These are phyloP conservation scores for Leptinotarsa texana DNA, from an alignment of 1,140 invertebrate genomes.

Conservation along the genomic window DNA sequence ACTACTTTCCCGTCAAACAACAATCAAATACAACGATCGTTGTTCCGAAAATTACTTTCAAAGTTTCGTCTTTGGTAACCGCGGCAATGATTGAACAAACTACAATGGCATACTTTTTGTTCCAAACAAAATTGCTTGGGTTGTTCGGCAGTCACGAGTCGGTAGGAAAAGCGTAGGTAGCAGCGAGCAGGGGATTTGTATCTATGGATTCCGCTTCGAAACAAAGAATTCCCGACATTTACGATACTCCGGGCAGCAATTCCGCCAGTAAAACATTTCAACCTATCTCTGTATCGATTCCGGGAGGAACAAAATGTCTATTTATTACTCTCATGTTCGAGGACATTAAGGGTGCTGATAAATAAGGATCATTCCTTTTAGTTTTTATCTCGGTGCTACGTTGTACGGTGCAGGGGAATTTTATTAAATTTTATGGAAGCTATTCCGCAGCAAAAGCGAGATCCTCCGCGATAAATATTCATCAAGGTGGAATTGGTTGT, in stretches of 20 bases:
- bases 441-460: conserved; percentile 10
- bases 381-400: neutral
- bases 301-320: conserved; percentile 25
- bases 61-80: neutral
- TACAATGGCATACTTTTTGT: neutral
- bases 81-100: neutral
- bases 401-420: conserved; percentile 13
- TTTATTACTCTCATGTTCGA: conserved; percentile 19
- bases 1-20: too few species aligned
- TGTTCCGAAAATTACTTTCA: neutral
- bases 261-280: conserved; percentile 42
- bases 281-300: conserved; percentile 37
- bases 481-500: conserved; percentile 3
- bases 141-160: conserved; percentile 14
- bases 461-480: conserved; percentile 25
- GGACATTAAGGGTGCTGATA: conserved; percentile 23
- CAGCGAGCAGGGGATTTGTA: conserved; percentile 16
- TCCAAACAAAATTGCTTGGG: conserved; percentile 8
- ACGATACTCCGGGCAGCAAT: conserved; percentile 42
- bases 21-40: too few species aligned
- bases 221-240: conserved; percentile 35
- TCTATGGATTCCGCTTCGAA: conserved; percentile 17
- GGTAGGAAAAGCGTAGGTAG: conserved; percentile 5
- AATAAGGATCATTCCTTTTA: conserved; percentile 20
- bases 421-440: conserved; percentile 15